phyloP scores from a whole-genome alignment of 2,113 vertebrate species.

The Uria lomvia region DNA sequence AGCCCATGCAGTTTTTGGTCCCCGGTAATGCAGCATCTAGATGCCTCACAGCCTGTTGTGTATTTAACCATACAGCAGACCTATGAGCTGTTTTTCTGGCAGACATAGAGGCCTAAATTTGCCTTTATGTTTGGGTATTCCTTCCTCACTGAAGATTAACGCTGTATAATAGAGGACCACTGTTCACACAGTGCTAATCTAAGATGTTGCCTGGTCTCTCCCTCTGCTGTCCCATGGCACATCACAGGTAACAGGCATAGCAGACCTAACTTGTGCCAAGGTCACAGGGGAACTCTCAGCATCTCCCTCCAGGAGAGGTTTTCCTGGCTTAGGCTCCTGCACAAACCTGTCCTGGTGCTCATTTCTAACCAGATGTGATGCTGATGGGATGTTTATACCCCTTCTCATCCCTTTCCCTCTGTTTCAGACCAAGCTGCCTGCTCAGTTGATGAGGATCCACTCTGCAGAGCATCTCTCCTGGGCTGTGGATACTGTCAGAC shows the following conservation, averaged over 20 bases:
- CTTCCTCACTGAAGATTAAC: neutral
- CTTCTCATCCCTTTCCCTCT: neutral
- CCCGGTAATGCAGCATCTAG: neutral
- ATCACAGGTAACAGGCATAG: neutral
- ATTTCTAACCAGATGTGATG: neutral
- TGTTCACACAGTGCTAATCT: neutral
- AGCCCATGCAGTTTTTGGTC: neutral
- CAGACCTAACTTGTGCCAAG: neutral
- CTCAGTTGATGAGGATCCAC: neutral
- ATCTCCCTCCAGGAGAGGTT: neutral
- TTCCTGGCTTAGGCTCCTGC: neutral
- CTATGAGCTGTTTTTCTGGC: neutral
- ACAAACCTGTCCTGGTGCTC: neutral
- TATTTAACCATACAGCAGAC: neutral
- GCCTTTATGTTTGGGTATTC: neutral
- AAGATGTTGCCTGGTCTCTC: neutral
- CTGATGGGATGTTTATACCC: neutral
- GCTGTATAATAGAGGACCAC: neutral
- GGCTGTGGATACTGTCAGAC: neutral
- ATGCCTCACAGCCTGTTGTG: neutral
- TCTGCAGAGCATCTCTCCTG: neutral
- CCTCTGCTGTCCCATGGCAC: neutral
- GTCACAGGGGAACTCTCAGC: neutral
- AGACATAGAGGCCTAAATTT: neutral
- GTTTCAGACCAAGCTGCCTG: neutral